These are phyloP conservation scores for Diachasmimorpha longicaudata DNA, from an alignment of 1,140 invertebrate genomes.

Conservation along the genomic window DNA sequence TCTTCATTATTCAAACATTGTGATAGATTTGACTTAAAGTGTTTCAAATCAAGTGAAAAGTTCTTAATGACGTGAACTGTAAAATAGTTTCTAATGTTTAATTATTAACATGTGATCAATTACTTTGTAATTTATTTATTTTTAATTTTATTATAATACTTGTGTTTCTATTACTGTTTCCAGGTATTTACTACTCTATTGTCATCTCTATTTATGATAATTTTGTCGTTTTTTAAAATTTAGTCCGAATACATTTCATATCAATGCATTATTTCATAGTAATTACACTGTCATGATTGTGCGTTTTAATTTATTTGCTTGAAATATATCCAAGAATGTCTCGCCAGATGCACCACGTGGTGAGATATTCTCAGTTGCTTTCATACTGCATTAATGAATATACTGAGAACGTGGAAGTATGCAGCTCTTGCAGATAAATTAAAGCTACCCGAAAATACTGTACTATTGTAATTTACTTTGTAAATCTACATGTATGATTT, in stretches of 20 bases:
- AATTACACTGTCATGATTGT: constrained; percentile 43
- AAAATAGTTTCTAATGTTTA: not conserved
- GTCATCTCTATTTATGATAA: not conserved
- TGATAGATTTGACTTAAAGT: not conserved
- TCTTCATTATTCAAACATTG: not conserved
- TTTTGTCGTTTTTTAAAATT: constrained; percentile 17
- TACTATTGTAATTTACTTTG: constrained; percentile 34
- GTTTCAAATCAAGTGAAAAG: not conserved
- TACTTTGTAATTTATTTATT: not conserved
- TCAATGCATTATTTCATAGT: constrained; percentile 27
- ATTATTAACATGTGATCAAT: not conserved
- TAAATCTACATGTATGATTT: constrained; percentile 35
- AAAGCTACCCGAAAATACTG: constrained; percentile 48
- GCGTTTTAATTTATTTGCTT: constrained; percentile 53
- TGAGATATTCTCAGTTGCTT: constrained; percentile 40
- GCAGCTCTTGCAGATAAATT: constrained; percentile 56
- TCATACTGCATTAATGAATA: constrained; percentile 46
- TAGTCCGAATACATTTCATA: constrained; percentile 13
- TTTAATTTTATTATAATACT: not conserved
- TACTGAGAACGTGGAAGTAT: constrained; percentile 37
- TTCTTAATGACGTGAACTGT: not conserved
- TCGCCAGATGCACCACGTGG: constrained; percentile 22
- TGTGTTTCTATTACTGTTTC: not conserved
- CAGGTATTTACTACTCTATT: constrained; percentile 27
- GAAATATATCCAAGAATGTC: constrained; percentile 24